Percentiles rank a stretch among this genome's conserved stretches.
Evolutionary conservation across 2,113 vertebrate species (phyloP).

Genomic region (human): GRCh38 chr6:118117501-118118000

Average conservation of each 20-base stretch:
- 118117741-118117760: background rate
- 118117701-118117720: background rate
- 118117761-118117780: background rate
- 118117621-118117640: background rate
- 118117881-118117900: background rate
- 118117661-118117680: background rate
- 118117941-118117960: background rate
- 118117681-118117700: background rate
- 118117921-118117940: background rate
- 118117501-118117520: background rate
- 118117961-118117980: background rate
- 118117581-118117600: background rate
- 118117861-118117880: background rate
- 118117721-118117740: background rate
- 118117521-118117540: background rate
- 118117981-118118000: background rate
- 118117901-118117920: background rate
- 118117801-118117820: background rate
- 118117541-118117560: background rate
- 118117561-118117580: background rate
- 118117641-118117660: background rate
- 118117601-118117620: background rate
- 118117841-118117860: background rate
- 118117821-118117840: background rate
- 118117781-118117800: background rate